Evolutionary conservation across 2,888 invertebrate species (phyloP).

Genomic region (Pristionchus fissidentatus): DNA sequence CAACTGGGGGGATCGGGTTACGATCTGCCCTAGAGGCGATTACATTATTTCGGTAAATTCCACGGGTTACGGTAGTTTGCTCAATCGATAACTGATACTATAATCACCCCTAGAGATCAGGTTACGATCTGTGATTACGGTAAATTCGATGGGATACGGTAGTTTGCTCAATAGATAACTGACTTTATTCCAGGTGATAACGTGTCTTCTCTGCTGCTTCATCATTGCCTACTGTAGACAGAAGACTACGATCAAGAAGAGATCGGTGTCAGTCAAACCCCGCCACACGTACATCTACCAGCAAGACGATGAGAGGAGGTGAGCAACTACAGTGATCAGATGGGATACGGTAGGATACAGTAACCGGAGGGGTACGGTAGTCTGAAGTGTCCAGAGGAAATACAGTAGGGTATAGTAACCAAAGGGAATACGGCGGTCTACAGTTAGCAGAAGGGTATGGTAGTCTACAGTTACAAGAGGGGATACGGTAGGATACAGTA

Average conservation of each 20-base stretch:
- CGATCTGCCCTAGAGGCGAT: neutral
- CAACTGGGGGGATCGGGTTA: neutral
- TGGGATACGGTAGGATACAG: too few relatives aligned
- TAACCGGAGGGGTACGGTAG: too few relatives aligned
- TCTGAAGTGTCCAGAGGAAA: too few relatives aligned
- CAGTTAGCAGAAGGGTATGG: too few relatives aligned
- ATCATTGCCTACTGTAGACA: slow-evolving; percentile 60
- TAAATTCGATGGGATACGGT: neutral
- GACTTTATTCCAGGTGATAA: neutral
- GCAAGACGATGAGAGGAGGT: slow-evolving; percentile 37
- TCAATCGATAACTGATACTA: neutral
- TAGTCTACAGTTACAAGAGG: too few relatives aligned
- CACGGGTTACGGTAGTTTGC: neutral
- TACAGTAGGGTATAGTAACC: too few relatives aligned
- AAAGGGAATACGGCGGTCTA: too few relatives aligned
- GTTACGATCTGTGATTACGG: too few relatives aligned
- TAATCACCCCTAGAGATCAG: too few relatives aligned
- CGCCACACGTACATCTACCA: slow-evolving; percentile 35
- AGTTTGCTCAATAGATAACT: neutral
- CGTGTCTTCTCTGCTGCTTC: slow-evolving; percentile 53
- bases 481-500: too few relatives aligned
- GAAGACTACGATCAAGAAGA: slow-evolving; percentile 48
- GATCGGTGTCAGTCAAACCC: slow-evolving; percentile 22
- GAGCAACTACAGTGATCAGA: neutral
- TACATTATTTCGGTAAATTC: too few relatives aligned